Evolutionary conservation across 1,140 invertebrate genomes (phyloP), one percentile per base, ranked within the genome.

Genomic region (Bombus pascuorum): DNA sequence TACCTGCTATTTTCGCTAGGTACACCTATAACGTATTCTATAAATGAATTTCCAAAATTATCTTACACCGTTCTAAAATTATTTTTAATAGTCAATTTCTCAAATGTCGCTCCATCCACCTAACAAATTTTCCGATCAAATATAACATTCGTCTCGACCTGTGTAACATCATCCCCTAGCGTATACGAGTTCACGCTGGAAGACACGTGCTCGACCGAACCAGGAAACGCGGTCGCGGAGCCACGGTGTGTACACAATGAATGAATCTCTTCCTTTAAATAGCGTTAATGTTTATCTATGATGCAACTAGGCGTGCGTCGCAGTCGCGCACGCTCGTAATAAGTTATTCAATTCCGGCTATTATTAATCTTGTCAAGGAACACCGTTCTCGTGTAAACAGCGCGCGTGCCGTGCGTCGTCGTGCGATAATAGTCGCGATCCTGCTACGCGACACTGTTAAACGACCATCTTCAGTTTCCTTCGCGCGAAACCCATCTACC

Each of bases 281-380:
- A 79, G 68, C 83, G 74, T 59, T 82, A 72, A 79, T 47, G 78
- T 81, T 76, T 70, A 65, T 68, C 47, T n/a, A 25, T 62, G 80
- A 79, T 66, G 76, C 79, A 86, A 90, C 86, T 83, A 68, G 74
- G 28, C 70, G 74, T 53, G 32, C 70, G 22, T 28, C 4, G 32
- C 25, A n/a, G 28, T n/a, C 62, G 28, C 59, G 65, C 25, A 12
- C 75, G 37, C 57, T 53, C 65, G 72, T 76, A 86, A 83, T 76
- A 83, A 86, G 66, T 86, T 86, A 83, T 84, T 86, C 81, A 78
- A 86, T 84, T 81, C 79, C 28, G 15, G 57, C 84, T 39, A 81
- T 81, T 86, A 89, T 89, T 86, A 89, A 89, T 89, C 87, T 89
- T 80, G 87, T 88, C 82, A 85, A 86, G 85, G 88, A 78, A 85